Conservation (phyloP, 2,113 vertebrate species). For the Macrotis lagotis region DNA sequence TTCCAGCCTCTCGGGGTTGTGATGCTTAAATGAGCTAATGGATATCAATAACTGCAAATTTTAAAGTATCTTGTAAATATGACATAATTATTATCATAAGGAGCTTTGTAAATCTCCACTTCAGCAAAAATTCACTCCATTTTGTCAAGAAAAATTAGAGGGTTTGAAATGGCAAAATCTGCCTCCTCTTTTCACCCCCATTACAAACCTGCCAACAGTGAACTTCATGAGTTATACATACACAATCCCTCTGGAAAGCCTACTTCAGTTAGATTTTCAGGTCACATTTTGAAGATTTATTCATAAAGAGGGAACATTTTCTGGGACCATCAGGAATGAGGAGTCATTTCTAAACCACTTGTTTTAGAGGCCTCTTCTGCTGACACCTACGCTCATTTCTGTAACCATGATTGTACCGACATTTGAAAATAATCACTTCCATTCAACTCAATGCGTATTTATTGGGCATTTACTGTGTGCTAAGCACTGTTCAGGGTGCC, state of each 20-base stretch:
- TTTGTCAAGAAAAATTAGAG: not conserved
- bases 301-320: constrained; percentile 61
- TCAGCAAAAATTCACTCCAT: not conserved
- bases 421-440: constrained; percentile 6
- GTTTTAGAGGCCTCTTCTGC: not conserved
- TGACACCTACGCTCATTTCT: not conserved
- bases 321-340: not conserved
- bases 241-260: constrained; percentile 53
- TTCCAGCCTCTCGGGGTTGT: not conserved
- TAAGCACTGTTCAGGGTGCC: not conserved
- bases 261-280: constrained; percentile 53
- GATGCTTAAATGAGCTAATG: not conserved
- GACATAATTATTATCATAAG: not conserved
- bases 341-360: not conserved
- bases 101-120: not conserved
- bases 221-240: constrained; percentile 50
- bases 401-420: not conserved
- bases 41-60: not conserved
- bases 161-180: constrained; percentile 34
- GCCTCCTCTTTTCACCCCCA: constrained; percentile 35
- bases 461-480: not conserved
- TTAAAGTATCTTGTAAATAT: not conserved
- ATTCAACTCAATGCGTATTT: not conserved
- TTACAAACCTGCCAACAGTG: constrained; percentile 54
- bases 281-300: constrained; percentile 69